Base-by-base conservation (phyloP, 2,113 vertebrate genomes). In the Perca flavescens region DNA sequence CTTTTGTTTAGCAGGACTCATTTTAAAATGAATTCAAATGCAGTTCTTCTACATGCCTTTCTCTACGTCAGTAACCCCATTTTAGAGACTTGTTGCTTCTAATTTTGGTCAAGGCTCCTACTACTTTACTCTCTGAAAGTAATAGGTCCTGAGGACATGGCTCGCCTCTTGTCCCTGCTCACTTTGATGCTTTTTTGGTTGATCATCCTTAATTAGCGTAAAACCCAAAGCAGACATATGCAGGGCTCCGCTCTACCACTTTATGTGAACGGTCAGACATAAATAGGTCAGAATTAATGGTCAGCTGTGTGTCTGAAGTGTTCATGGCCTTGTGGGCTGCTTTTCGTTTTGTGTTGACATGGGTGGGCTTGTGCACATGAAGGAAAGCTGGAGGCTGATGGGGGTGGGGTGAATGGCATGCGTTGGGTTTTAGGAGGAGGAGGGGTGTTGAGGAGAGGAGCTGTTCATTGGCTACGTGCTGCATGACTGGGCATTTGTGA, bases 401-500 rank as follows among this genome's bases (percentile, higher is more conserved):
- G 94, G 95, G 95, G 94, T 62, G 88, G 94, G 94, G 93, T 91
- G 89, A 88, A 89, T 82, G 86, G 86, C 85, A 91, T 90, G 87
- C 84, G 31, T 88, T 89, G 82, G 88, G 91, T 88, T 94, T 91
- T 86, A 86, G 77, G 77, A 84, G 90, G 91, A 93, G 92, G 90
- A 90, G 90, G 92, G 87, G 85, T 79, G 82, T 76, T 8, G 64
- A 73, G 78, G 72, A 89, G 62, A 89, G 73, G 79, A 82, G 87
- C 66, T 74, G 91, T 79, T 92, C 83, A 91, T 94, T 94, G 94
- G 93, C 90, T 93, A 63, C 1, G 64, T 70, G 80, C 86, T 85
- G 94, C 93, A 94, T 94, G 94, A 95, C 94, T 94, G 93, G 94
- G 89, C 93, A 94, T 95, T 94, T 94, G 94, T 94, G 94, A 93